These are phyloP conservation scores for Calypte anna DNA, from an alignment of 2,113 vertebrate genomes.

Conservation along the genomic window DNA sequence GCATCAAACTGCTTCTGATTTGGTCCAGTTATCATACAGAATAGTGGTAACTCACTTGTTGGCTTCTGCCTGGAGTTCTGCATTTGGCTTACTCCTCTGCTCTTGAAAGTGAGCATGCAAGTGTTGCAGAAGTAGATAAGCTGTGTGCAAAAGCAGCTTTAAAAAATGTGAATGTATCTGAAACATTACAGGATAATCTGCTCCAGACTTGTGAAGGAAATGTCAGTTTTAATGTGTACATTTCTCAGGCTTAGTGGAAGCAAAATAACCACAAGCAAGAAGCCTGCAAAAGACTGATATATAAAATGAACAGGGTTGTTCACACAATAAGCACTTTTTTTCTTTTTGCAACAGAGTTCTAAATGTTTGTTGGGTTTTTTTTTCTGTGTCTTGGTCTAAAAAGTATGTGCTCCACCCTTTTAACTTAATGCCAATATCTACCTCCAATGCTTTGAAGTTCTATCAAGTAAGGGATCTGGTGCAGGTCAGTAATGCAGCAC, in stretches of 20 bases:
- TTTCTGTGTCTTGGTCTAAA: background rate
- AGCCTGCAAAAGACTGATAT: background rate
- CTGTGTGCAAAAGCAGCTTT: background rate
- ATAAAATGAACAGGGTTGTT: background rate
- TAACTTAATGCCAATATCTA: background rate
- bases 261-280: background rate
- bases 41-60: background rate
- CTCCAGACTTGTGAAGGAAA: background rate
- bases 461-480: background rate
- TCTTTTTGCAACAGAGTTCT: background rate
- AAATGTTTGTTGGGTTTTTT: background rate
- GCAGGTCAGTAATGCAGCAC: background rate
- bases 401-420: background rate
- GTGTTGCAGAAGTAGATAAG: background rate
- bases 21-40: constrained; percentile 1
- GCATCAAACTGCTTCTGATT: constrained; percentile 6
- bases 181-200: background rate
- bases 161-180: background rate
- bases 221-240: background rate
- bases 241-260: background rate
- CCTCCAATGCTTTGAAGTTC: background rate
- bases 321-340: background rate
- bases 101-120: background rate
- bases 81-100: background rate
- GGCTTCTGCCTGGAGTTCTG: constrained; percentile 9